Percentiles rank a stretch among this genome's conserved stretches.
Evolutionary conservation across 2,797 vertebrate genomes (phyloP).

Genomic region (Eulemur coronatus): DNA sequence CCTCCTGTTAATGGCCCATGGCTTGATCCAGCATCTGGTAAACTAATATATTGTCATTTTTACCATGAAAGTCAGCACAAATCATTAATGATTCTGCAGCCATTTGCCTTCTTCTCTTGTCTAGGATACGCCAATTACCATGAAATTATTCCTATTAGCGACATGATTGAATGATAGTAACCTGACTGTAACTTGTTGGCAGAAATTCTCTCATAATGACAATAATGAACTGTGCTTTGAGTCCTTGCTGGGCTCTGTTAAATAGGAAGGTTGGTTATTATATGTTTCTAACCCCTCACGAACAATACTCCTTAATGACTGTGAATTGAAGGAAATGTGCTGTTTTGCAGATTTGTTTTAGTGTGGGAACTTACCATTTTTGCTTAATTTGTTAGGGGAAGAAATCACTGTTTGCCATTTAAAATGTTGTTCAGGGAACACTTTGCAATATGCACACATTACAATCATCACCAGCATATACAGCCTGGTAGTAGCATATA

Average conservation of each 20-base stretch:
- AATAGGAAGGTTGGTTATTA: constrained; percentile 62
- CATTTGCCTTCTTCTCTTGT: constrained; percentile 68
- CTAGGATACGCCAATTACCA: constrained; percentile 78
- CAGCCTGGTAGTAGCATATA: neutral
- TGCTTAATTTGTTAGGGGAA: constrained; percentile 10
- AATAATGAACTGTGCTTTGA: constrained; percentile 67
- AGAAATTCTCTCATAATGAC: constrained; percentile 66
- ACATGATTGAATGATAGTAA: constrained; percentile 74
- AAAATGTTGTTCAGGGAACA: neutral
- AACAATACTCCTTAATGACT: constrained; percentile 29
- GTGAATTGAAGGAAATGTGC: neutral
- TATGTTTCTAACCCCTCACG: neutral
- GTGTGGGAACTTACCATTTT: neutral
- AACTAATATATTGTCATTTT: constrained; percentile 80
- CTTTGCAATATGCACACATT: neutral
- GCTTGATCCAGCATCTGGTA: constrained; percentile 82
- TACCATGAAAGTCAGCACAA: constrained; percentile 80
- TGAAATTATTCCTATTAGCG: constrained; percentile 77
- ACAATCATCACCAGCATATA: neutral
- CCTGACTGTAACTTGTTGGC: constrained; percentile 64
- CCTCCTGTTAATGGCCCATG: constrained; percentile 81
- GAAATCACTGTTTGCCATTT: neutral
- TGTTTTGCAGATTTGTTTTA: constrained; percentile 21
- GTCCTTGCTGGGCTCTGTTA: constrained; percentile 64
- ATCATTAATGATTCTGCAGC: constrained; percentile 77